Conservation (phyloP, 2,113 vertebrate genomes). For the Oreocharis arfaki region DNA sequence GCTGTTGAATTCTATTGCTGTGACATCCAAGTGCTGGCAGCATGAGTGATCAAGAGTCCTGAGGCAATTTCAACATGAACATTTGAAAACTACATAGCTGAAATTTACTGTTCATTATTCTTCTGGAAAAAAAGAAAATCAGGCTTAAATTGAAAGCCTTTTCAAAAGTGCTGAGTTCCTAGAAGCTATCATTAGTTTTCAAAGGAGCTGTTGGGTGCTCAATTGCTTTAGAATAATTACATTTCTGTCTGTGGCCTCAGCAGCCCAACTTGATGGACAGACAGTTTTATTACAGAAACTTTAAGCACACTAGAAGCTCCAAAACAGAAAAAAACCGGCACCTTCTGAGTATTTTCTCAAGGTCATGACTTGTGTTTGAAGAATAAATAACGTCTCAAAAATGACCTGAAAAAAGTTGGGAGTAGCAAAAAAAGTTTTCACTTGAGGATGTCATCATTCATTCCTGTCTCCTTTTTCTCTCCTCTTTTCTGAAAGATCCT, state of each 20-base stretch:
- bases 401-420: neutral
- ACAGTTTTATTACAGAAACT: neutral
- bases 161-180: neutral
- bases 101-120: constrained; percentile 16
- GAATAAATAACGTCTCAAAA: neutral
- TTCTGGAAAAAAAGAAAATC: neutral
- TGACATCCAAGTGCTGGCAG: neutral
- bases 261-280: neutral
- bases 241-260: neutral
- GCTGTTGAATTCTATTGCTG: neutral
- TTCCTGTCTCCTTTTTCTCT: neutral
- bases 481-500: neutral
- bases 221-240: neutral
- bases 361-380: neutral
- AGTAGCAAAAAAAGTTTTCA: neutral
- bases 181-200: neutral
- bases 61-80: neutral
- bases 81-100: neutral
- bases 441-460: neutral
- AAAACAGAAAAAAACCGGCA: neutral
- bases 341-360: neutral
- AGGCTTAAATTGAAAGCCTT: neutral
- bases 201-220: neutral
- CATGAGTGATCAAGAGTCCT: neutral
- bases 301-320: neutral